phyloP scores from a whole-genome alignment of 2,888 invertebrate species.

The Noctuana brunneofusca region DNA sequence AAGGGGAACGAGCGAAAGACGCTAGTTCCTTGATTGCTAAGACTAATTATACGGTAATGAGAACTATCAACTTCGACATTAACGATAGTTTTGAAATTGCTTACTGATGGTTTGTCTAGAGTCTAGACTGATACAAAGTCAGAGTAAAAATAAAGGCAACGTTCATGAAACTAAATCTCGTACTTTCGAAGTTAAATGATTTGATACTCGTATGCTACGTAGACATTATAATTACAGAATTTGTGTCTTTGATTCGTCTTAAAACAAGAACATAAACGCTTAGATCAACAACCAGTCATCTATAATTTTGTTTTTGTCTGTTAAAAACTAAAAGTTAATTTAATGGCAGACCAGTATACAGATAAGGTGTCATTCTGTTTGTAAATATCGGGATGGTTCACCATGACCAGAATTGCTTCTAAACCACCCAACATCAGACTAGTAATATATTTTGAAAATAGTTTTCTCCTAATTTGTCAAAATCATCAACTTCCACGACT shows the following conservation, averaged over 20 bases:
- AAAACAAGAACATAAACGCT: no score
- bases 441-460: background rate
- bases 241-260: no score
- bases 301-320: no score
- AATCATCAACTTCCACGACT: slow-evolving; percentile 29
- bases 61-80: slow-evolving; percentile 10
- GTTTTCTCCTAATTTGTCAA: slow-evolving; percentile 6
- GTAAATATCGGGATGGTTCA: background rate
- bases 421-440: no score
- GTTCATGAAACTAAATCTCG: no score
- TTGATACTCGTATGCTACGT: no score
- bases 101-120: background rate
- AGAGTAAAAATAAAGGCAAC: background rate
- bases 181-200: no score
- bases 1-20: slow-evolving; percentile 1
- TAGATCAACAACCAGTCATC: no score
- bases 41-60: slow-evolving; percentile 28
- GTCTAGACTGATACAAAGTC: background rate
- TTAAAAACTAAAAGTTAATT: no score
- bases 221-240: no score
- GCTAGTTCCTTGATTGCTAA: slow-evolving; percentile 13
- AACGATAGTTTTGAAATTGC: slow-evolving; percentile 13
- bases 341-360: no score
- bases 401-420: background rate
- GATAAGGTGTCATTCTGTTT: no score